Evolutionary conservation across 2,113 vertebrate species (phyloP).

Genomic region (Beaufortia kweichowensis): DNA sequence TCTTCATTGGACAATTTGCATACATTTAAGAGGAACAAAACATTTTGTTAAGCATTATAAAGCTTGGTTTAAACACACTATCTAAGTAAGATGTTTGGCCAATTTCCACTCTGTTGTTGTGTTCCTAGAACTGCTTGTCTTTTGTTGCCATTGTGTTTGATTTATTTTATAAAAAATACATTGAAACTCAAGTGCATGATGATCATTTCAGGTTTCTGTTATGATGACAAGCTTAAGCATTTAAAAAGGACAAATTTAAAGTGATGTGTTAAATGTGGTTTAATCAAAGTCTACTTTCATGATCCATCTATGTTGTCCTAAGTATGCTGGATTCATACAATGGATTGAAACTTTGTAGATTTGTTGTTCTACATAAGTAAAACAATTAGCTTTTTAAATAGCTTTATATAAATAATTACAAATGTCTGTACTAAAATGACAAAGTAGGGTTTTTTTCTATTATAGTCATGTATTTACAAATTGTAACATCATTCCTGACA

Average conservation of each 20-base stretch:
- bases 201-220: not conserved
- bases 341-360: not conserved
- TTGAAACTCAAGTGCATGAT: not conserved
- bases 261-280: not conserved
- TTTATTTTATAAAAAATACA: not conserved
- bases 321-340: not conserved
- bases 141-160: not conserved
- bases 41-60: not conserved
- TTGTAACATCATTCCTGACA: slow-evolving; percentile 35
- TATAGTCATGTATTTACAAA: slow-evolving; percentile 40
- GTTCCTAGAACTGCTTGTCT: too few relatives aligned
- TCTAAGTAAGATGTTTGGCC: not conserved
- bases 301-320: not conserved
- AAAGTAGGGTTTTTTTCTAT: not conserved
- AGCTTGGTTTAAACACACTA: not conserved
- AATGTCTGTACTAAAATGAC: not conserved
- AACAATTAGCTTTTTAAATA: not conserved
- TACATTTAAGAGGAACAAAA: not conserved
- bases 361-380: not conserved
- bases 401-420: not conserved
- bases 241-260: not conserved
- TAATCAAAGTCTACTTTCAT: not conserved
- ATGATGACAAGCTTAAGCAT: not conserved
- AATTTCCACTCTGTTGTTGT: not conserved
- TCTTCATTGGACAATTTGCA: not conserved